Base-by-base conservation (phyloP, 2,113 vertebrate species). In the Phalacrocorax brasilianus region DNA sequence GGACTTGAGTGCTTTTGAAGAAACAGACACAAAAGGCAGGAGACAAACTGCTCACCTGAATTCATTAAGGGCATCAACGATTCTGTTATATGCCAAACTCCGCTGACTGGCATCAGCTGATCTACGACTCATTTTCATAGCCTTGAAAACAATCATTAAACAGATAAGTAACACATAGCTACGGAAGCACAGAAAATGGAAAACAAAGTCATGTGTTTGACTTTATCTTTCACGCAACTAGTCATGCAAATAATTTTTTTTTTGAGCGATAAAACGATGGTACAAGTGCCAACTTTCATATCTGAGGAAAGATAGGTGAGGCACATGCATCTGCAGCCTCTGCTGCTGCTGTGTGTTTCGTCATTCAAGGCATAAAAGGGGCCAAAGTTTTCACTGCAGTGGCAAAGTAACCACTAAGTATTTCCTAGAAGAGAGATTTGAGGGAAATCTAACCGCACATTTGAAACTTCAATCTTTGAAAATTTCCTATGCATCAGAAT, bases 121-220 rank as follows among this genome's bases (percentile, higher is more conserved):
- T 97, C 99, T 98, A 26, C 99, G 99, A 93, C 99, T 99, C 98
- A 99, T 99, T 98, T 99, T 99, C 99, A 99, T 99, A 85, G 99
- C 99, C 99, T 99, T 98, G 93, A 97, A 96, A 98, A 93, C 78
- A 98, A 98, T 79, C 63, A 96, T 96, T 93, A 98, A 96, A 97
- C n/a, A 97, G 93, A 89, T 97, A 97, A 97, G 88, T 91, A 85
- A 94, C 32, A 88, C 42, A 90, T 12, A 49, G 76, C 49, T 96
- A 76, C 58, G 96, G 56, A 58, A 72, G 47, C 27, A 83, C 55
- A 86, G 52, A 91, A 91, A 95, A 84, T 94, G 89, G 93, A 97
- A 96, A 96, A 95, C 72, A 89, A 88, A 96, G 88, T 97, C 87
- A 97, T 81, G 90, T 88, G 96, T 87, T 95, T 91, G 66, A 42